Evolutionary conservation across 2,113 vertebrate genomes (phyloP).

Genomic region (Daubentonia madagascariensis): DNA sequence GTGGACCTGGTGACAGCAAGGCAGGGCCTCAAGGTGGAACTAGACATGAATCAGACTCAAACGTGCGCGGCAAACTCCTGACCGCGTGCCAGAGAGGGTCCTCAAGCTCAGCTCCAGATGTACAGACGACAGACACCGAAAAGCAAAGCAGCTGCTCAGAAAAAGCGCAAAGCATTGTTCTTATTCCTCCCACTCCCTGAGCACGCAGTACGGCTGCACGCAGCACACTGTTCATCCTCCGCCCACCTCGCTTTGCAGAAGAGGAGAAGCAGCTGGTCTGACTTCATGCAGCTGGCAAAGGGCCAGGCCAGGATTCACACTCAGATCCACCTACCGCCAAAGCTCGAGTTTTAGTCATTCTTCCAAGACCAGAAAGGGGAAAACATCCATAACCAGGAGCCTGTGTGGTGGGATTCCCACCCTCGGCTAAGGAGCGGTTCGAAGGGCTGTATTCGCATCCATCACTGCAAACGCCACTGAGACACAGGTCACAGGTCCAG

Average conservation of each 20-base stretch:
- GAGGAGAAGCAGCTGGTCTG: accelerated
- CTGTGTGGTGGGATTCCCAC: accelerated
- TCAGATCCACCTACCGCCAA: too few relatives aligned
- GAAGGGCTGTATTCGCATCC: too few relatives aligned
- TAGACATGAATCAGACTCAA: accelerated
- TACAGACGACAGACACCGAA: accelerated
- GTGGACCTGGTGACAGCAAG: too few relatives aligned
- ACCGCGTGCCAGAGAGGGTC: not conserved
- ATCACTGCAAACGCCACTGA: not conserved
- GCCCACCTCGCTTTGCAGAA: accelerated
- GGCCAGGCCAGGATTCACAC: not conserved
- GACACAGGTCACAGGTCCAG: not conserved
- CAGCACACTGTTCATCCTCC: accelerated
- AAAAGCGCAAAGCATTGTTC: not conserved
- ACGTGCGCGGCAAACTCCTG: accelerated
- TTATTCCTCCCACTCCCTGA: accelerated
- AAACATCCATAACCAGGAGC: not conserved
- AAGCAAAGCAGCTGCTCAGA: not conserved
- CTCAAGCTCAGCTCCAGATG: not conserved
- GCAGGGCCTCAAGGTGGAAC: not conserved
- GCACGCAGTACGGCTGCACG: accelerated
- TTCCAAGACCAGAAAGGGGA: not conserved
- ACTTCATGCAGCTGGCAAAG: not conserved
- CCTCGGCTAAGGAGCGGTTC: not conserved
- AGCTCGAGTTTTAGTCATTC: too few relatives aligned